Base-by-base conservation (phyloP, 2,888 invertebrate genomes). In the Leptinotarsa juncta region DNA sequence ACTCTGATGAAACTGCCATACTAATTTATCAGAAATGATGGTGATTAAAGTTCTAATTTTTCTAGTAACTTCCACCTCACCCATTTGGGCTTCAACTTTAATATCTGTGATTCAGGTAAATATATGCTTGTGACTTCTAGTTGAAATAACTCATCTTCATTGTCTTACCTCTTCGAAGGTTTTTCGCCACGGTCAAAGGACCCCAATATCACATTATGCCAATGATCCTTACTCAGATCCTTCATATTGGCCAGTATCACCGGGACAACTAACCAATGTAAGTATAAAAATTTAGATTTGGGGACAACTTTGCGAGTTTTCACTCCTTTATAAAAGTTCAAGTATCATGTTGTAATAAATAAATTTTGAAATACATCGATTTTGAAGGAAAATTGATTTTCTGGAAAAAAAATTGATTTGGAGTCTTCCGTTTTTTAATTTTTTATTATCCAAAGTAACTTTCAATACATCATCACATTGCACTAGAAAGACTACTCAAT, bases 161-260 rank as follows among this genome's bases (percentile, higher is more conserved):
- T 14, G 4, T 57, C 23, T 23, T 4, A 23, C 20, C 66, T 73
- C n/a, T 68, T 76, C 67, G 26, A 42, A 80, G 80, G 57, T 80
- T 16, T 75, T 73, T 32, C 67, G 80, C 60, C 80, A 80, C 74
- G 80, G 80, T 26, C 77, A 80, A 26, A 70, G 80, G 48, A 69
- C 74, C 4, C 78, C 78, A 10, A 48, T 20, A 1, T 26, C 20
- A 10, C 62, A 66, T 51, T 78, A 74, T 18, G 67, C 72, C 1
- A 73, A 65, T 12, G 80, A 80, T 66, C 78, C 76, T 2, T 78
- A 77, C 60, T 62, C 65, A 12, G 60, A 77, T 51, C 12, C n/a
- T 5, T 42, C 62, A 18, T 73, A 71, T 49, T 79, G 79, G 79
- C 68, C 73, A 42, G 55, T 69, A 5, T 70, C 50, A 2, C 12